phyloP scores from a whole-genome alignment of 2,888 invertebrate genomes.

The Epiblema foenella region DNA sequence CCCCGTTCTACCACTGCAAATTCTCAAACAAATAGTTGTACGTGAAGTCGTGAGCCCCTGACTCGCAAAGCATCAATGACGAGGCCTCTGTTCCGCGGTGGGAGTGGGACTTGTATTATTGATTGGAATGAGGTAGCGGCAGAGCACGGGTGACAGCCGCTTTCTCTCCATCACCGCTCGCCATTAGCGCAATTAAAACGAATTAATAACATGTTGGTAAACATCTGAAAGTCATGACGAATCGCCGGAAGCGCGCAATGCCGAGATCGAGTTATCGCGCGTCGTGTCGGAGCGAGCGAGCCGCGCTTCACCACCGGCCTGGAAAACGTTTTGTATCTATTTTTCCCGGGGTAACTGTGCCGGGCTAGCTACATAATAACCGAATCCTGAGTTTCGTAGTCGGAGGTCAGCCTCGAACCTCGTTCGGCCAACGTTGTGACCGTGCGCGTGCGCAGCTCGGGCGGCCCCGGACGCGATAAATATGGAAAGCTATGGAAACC shows the following conservation, averaged over 20 bases:
- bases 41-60: too few relatives aligned
- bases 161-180: conserved; percentile 31
- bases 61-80: not conserved
- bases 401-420: not conserved
- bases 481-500: conserved; percentile 30
- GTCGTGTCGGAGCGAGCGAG: not conserved
- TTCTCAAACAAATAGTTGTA: too few relatives aligned
- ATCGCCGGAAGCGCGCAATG: conserved; percentile 4
- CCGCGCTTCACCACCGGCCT: not conserved
- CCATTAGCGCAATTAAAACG: conserved; percentile 36
- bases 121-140: not conserved
- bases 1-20: too few relatives aligned
- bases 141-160: conserved; percentile 11
- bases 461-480: not conserved
- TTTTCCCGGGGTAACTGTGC: too few relatives aligned
- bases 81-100: not conserved
- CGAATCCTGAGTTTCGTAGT: not conserved
- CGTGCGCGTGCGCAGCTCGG: not conserved
- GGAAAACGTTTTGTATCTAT: not conserved
- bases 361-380: too few relatives aligned
- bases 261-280: conserved; percentile 7
- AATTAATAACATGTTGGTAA: conserved; percentile 40
- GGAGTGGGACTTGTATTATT: not conserved
- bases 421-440: not conserved
- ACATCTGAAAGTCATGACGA: conserved; percentile 34